Evolutionary conservation across 2,888 invertebrate species (phyloP).

Genomic region (Cremastobaeus sp.): DNA sequence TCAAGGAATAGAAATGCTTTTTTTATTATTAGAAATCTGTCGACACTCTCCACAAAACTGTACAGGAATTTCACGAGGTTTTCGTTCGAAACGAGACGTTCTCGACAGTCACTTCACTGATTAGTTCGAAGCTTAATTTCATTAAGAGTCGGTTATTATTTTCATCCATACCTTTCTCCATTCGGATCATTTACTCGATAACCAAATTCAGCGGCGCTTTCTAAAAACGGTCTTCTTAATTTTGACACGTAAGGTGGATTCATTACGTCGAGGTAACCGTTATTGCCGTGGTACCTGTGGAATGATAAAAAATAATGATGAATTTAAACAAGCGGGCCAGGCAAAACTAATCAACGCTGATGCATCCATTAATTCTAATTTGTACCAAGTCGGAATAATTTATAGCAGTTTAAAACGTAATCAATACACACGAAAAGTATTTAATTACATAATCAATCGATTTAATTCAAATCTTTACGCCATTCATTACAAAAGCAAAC

Average conservation of each 20-base stretch:
- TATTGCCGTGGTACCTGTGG: conserved; percentile 82
- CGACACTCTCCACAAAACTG: no score
- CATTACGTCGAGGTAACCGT: conserved; percentile 85
- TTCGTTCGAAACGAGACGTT: no score
- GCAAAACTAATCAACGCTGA: neutral
- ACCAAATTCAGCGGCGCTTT: conserved; percentile 84
- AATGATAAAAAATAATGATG: conserved; percentile 5
- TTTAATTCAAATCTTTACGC: neutral
- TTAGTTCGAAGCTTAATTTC: no score
- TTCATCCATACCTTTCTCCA: conserved; percentile 79
- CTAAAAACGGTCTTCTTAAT: conserved; percentile 83
- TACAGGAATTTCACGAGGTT: no score
- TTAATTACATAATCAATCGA: conserved; percentile 6
- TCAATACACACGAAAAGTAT: no score
- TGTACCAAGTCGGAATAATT: neutral
- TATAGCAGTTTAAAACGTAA: no score
- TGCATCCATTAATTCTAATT: neutral
- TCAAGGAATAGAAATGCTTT: no score
- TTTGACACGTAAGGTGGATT: conserved; percentile 83
- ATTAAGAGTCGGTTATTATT: no score
- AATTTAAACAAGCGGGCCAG: no score
- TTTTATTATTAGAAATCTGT: no score
- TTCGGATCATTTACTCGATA: conserved; percentile 86
- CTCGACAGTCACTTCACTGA: no score
- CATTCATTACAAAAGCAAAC: neutral